Conservation (phyloP, 1,140 invertebrate species). For the Hycleus cichorii region DNA sequence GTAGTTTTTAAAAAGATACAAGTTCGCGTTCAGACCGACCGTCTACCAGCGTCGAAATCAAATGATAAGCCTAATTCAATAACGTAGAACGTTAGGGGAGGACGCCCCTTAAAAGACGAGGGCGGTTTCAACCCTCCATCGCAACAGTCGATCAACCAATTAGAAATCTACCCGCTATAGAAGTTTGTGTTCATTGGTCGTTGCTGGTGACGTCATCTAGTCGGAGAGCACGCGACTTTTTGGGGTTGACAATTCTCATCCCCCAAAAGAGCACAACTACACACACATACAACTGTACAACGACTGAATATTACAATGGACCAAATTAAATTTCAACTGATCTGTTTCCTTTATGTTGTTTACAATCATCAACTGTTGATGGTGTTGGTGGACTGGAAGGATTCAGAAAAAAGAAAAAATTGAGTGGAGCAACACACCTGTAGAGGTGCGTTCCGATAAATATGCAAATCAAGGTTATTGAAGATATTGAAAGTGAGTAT, state of each 20-base stretch:
- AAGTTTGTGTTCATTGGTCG: constrained; percentile 23
- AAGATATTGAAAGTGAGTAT: too few relatives aligned
- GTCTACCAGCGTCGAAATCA: constrained; percentile 57
- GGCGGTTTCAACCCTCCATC: constrained; percentile 27
- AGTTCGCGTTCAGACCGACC: constrained; percentile 44
- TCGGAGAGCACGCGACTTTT: constrained; percentile 29
- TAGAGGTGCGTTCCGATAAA: background rate
- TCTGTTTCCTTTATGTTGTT: constrained; percentile 30
- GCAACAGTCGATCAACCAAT: constrained; percentile 27
- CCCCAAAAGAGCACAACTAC: background rate
- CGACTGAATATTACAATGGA: constrained; percentile 36
- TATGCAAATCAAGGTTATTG: background rate
- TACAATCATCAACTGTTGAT: constrained; percentile 28
- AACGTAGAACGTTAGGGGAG: constrained; percentile 39
- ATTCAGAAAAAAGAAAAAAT: background rate
- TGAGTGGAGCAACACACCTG: background rate
- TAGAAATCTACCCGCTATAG: constrained; percentile 12
- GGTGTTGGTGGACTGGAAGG: constrained; percentile 16
- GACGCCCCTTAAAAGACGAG: constrained; percentile 16
- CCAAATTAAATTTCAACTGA: constrained; percentile 36
- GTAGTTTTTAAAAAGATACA: constrained; percentile 33
- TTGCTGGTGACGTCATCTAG: constrained; percentile 29
- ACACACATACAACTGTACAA: constrained; percentile 9
- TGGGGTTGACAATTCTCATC: constrained; percentile 22
- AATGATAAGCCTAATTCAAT: constrained; percentile 71